Conservation (phyloP, 2,113 vertebrate genomes). For the Mobula birostris region DNA sequence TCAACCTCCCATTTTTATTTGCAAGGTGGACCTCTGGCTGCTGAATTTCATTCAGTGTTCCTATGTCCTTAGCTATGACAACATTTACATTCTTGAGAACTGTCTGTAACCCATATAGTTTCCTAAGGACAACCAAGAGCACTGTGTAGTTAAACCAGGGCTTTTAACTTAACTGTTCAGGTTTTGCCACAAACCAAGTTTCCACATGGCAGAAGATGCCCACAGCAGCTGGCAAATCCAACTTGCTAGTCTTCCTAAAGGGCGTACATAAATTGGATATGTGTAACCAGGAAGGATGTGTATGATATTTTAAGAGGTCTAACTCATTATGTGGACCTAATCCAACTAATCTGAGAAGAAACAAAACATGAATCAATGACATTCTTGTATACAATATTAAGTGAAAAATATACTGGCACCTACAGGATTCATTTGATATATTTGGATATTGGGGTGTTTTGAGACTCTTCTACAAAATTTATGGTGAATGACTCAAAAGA, state of each 20-base stretch:
- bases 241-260: too few species aligned
- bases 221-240: too few species aligned
- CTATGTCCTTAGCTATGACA: not conserved
- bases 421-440: not conserved
- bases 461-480: not conserved
- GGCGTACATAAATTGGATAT: too few species aligned
- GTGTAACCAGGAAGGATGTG: too few species aligned
- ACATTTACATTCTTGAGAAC: too few species aligned
- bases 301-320: not conserved
- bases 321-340: not conserved
- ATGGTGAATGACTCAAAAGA: not conserved
- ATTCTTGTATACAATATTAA: not conserved
- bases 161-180: too few species aligned
- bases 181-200: too few species aligned
- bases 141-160: too few species aligned
- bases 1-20: not conserved
- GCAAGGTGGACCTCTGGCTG: not conserved
- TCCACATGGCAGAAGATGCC: too few species aligned
- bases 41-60: not conserved
- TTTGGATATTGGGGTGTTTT: not conserved
- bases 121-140: too few species aligned
- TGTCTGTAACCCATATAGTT: too few species aligned
- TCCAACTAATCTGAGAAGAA: not conserved
- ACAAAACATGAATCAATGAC: not conserved
- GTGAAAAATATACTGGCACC: not conserved